These are phyloP conservation scores for Saccostrea echinata DNA, from an alignment of 1,140 invertebrate genomes.

Conservation along the genomic window DNA sequence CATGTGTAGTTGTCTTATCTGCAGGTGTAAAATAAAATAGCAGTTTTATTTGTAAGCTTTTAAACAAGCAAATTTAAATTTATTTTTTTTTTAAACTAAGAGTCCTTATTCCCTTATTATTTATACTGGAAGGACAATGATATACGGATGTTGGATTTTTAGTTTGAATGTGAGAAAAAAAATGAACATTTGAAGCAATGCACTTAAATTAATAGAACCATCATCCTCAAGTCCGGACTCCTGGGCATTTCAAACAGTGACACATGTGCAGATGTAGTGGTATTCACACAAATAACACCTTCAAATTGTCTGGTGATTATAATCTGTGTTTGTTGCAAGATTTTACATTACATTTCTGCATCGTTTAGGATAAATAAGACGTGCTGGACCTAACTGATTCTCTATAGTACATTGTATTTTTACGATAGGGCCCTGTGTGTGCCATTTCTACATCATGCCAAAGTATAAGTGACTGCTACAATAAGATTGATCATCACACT, in stretches of 20 bases:
- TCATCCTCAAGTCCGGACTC: neutral
- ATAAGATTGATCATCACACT: neutral
- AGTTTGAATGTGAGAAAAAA: too few species aligned
- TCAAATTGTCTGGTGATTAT: neutral
- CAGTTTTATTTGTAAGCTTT: neutral
- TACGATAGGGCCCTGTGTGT: neutral
- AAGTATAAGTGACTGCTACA: slow-evolving; percentile 18
- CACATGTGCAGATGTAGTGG: neutral
- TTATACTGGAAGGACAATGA: too few species aligned
- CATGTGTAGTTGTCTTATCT: slow-evolving; percentile 32
- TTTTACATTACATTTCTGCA: neutral
- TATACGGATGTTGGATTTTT: too few species aligned
- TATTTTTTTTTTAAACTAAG: too few species aligned
- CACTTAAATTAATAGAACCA: neutral
- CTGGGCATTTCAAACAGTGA: neutral
- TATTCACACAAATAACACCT: slow-evolving; percentile 2
- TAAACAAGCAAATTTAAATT: neutral
- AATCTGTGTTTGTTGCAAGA: neutral
- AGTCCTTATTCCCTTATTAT: too few species aligned
- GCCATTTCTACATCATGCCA: neutral
- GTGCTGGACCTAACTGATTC: slow-evolving; percentile 16
- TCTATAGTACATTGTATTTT: neutral
- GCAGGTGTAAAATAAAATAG: slow-evolving; percentile 37
- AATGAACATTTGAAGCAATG: too few species aligned
- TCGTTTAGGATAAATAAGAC: neutral